phyloP scores from a whole-genome alignment of 1,140 invertebrate species.

The Asobara japonica region DNA sequence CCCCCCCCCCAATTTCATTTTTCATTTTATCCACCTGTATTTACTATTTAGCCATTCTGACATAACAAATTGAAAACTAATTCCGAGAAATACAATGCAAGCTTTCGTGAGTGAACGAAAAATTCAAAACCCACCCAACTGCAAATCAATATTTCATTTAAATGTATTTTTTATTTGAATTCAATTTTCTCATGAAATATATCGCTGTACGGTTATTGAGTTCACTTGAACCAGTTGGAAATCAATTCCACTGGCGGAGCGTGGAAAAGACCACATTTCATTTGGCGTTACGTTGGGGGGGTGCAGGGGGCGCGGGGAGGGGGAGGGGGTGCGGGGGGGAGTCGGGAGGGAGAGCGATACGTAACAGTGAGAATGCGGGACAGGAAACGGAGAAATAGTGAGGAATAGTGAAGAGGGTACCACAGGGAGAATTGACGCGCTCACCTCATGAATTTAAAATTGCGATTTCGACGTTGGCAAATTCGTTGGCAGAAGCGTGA shows the following conservation, averaged over 20 bases:
- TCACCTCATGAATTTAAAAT: conserved; percentile 34
- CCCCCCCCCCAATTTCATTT: no score
- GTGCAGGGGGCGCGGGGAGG: not conserved
- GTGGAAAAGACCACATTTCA: conserved; percentile 28
- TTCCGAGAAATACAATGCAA: no score
- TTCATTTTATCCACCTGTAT: no score
- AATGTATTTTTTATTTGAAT: not conserved
- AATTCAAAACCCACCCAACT: not conserved
- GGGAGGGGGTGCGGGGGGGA: not conserved
- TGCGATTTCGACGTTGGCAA: conserved; percentile 23
- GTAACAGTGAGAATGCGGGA: conserved; percentile 1
- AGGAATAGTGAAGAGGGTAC: conserved; percentile 16
- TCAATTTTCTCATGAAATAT: conserved; percentile 17
- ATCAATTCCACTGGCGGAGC: conserved; percentile 28
- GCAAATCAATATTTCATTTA: not conserved
- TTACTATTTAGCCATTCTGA: no score
- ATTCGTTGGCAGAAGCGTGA: conserved; percentile 23
- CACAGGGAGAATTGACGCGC: not conserved
- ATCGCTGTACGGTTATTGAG: not conserved
- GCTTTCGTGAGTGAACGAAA: no score
- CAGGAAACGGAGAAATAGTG: conserved; percentile 1
- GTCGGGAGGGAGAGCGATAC: not conserved
- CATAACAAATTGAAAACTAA: no score
- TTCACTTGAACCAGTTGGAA: conserved; percentile 12
- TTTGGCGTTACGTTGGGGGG: not conserved